Conservation (phyloP, 2,888 invertebrate species). For the Terebella lapidaria region DNA sequence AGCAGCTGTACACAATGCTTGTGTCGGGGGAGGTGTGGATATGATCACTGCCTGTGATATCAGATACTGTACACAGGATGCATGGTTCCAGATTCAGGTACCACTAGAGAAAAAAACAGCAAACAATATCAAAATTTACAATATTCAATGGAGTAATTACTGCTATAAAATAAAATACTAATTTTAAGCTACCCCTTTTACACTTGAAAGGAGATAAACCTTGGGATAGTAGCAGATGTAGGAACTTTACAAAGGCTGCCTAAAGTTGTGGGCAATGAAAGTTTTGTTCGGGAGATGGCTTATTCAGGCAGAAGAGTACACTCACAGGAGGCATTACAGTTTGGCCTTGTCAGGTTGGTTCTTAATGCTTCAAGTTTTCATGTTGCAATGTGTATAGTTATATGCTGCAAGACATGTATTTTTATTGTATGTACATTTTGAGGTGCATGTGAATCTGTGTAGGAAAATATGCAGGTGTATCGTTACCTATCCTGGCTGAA, state of each 20-base stretch:
- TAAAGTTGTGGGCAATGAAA: slow-evolving; percentile 81
- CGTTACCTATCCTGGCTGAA: no score
- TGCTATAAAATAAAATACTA: background rate
- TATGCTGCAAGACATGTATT: no score
- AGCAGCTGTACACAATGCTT: slow-evolving; percentile 78
- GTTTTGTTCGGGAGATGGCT: slow-evolving; percentile 80
- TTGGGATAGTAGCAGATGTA: slow-evolving; percentile 91
- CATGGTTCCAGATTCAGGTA: slow-evolving; percentile 83
- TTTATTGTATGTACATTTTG: background rate
- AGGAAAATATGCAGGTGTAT: no score
- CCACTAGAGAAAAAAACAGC: background rate
- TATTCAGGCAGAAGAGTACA: slow-evolving; percentile 78
- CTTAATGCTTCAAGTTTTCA: no score
- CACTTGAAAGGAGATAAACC: slow-evolving; percentile 49
- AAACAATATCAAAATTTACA: background rate
- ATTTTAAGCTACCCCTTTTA: background rate
- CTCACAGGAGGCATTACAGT: slow-evolving; percentile 72
- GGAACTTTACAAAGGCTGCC: slow-evolving; percentile 90
- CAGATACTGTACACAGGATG: slow-evolving; percentile 81
- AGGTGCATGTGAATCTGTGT: no score
- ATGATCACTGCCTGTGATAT: slow-evolving; percentile 86
- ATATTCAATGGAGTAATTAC: background rate
- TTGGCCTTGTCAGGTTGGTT: slow-evolving; percentile 74
- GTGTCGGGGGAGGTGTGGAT: slow-evolving; percentile 88
- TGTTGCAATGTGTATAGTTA: no score